Base-by-base conservation (phyloP, 1,140 invertebrate species). In the Linepithema humile region DNA sequence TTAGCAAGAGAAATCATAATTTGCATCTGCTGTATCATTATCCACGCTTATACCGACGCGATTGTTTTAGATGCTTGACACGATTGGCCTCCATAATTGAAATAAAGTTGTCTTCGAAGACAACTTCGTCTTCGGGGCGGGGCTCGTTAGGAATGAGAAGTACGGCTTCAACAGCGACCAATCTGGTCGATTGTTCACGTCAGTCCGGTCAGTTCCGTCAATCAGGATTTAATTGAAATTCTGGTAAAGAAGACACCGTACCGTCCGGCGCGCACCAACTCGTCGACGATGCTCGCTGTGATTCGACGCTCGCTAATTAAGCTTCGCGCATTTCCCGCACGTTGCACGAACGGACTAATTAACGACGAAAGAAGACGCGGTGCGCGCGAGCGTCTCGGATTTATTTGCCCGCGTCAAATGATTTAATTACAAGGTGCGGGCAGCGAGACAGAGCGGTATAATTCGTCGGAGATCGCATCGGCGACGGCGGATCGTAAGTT, bases 351-450 rank as follows among this genome's bases (percentile, higher is more conserved):
- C 64, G 75, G 70, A 80, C 35, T 69, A 80, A 80, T 80, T 80
- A 80, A 80, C 64, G 48, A n/a, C n/a, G 64, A 70, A 69, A 69
- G 26, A 78, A 40, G 75, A 35, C 35, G 4, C 17, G 35, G 62
- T 38, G 57, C 43, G 75, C n/a, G 45, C 74, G 40, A 38, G 10
- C 35, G 23, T 23, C 75, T 70, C 26, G 48, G 50, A 80, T 57
- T 80, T 80, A 80, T 80, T 80, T 57, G n/a, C 23, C 12, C 64
- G 75, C 75, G 64, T 80, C 64, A 80, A 80, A 80, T 69, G 64
- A 80, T 80, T 80, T 80, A 69, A 80, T 80, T 80, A 80, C 48
- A 69, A 80, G 75, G 64, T 40, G 75, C 64, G 48, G 64, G 26
- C 48, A 55, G 35, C 45, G 35, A 26, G 75, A 75, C 62, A 60